These are phyloP conservation scores for Orthosia cruda DNA, from an alignment of 2,888 invertebrate species.

Conservation along the genomic window DNA sequence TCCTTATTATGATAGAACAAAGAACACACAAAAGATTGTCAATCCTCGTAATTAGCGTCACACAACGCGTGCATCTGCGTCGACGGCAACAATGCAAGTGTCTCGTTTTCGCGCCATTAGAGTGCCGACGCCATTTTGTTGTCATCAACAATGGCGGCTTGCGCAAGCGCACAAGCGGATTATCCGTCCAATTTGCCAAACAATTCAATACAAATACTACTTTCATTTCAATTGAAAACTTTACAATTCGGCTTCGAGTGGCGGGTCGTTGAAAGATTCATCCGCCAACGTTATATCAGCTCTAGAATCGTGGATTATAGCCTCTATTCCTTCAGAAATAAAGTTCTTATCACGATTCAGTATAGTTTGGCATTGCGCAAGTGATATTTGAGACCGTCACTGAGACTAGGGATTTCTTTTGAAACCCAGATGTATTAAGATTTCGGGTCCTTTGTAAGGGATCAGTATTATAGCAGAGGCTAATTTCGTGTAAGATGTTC, in stretches of 20 bases:
- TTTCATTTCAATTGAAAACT: conserved; percentile 74
- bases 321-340: conserved; percentile 51
- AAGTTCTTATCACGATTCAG: conserved; percentile 27
- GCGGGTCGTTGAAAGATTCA: conserved; percentile 72
- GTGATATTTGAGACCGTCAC: conserved; percentile 79
- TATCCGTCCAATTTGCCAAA: conserved; percentile 84
- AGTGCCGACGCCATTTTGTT: conserved; percentile 75
- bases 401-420: conserved; percentile 72
- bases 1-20: neutral
- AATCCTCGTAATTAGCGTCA: conserved; percentile 52
- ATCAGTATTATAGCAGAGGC: conserved; percentile 70
- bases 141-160: conserved; percentile 74
- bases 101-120: conserved; percentile 75
- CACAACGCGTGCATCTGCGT: conserved; percentile 59
- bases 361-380: conserved; percentile 48
- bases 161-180: conserved; percentile 80
- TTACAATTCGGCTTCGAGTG: conserved; percentile 82
- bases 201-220: conserved; percentile 78
- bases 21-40: conserved; percentile 33
- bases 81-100: conserved; percentile 69
- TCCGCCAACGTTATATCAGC: conserved; percentile 39
- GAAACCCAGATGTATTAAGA: conserved; percentile 70
- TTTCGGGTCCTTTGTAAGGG: conserved; percentile 71
- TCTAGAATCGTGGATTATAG: conserved; percentile 32
- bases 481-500: conserved; percentile 71